phyloP scores from a whole-genome alignment of 2,113 vertebrate species.

The Campylomormyrus tamandua region DNA sequence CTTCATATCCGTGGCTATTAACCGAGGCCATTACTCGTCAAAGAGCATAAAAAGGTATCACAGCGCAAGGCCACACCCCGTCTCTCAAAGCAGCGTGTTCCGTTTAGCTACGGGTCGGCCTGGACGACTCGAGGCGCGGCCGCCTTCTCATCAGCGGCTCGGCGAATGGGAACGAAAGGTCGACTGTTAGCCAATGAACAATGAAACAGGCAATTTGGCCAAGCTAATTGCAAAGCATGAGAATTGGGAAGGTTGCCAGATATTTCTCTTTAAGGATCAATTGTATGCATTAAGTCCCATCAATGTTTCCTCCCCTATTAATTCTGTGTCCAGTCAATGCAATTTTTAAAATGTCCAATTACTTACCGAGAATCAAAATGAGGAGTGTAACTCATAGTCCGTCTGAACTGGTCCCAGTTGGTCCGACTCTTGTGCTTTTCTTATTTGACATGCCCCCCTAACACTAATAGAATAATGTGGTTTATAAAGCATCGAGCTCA shows the following conservation, averaged over 20 bases:
- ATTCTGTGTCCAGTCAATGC: neutral
- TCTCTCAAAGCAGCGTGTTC: conserved; percentile 17
- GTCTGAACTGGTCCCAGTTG: neutral
- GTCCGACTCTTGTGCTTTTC: neutral
- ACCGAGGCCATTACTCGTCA: neutral
- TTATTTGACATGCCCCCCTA: neutral
- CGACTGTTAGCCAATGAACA: neutral
- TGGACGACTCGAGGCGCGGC: neutral
- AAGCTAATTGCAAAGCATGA: neutral
- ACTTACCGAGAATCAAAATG: neutral
- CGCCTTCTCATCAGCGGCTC: neutral
- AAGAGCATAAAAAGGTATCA: neutral
- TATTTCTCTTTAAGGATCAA: conserved; percentile 1
- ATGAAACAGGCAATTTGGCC: conserved; percentile 3
- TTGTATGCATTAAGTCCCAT: neutral
- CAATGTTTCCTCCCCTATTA: neutral
- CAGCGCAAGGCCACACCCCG: neutral
- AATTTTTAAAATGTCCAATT: neutral
- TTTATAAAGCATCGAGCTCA: neutral
- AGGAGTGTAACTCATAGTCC: neutral
- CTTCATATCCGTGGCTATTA: neutral
- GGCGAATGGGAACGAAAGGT: neutral
- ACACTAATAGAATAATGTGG: neutral
- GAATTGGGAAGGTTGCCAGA: neutral
- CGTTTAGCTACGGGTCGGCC: neutral